Evolutionary conservation across 2,797 vertebrate genomes (phyloP), one percentile per base, ranked within the genome.

Genomic region (Craterocephalus amniculus): DNA sequence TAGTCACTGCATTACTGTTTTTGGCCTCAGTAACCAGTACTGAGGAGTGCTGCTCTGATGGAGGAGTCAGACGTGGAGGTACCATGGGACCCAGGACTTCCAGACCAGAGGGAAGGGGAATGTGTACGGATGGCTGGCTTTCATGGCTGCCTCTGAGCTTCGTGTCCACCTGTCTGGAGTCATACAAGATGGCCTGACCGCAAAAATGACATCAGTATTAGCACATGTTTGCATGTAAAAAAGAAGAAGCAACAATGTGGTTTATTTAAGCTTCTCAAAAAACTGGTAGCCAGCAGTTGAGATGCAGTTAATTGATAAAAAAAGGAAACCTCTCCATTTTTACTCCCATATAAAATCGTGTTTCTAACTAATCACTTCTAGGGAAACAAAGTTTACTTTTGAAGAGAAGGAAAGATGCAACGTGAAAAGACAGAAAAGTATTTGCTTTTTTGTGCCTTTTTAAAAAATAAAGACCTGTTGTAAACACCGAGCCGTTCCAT

Each of bases 11-110:
- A 58, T 93, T 94, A 63, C 96, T 95, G 82, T 90, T 95, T 62
- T 85, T 95, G 67, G 94, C 82, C 59, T 98, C 95, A 72, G 96
- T 92, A 60, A 99, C 94, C 82, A 99, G 87, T 20, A 98, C 93
- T 0, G 97, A 98, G 0, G 96, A 95, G 55, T 94, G 96, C 55
- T 94, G 93, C 78, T 95, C 95, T 0, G 89, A 86, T 0, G 98
- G 97, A 58, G 91, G 86, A 38, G 84, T 56, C 72, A 99, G 87
- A 56, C 88, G 69, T 2, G 96, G 88, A 35, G 97, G 96, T 64
- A 94, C 79, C 13, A 70, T 59, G 35, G 87, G 2, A 18, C 86
- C 78, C 45, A 76, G 13, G 3, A 80, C 59, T 56, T 75, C 58
- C 14, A 86, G 11, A 8, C 92, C 83, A 45, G 91, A 81, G 9